phyloP scores from a whole-genome alignment of 2,113 vertebrate genomes.

The Anser cygnoides region DNA sequence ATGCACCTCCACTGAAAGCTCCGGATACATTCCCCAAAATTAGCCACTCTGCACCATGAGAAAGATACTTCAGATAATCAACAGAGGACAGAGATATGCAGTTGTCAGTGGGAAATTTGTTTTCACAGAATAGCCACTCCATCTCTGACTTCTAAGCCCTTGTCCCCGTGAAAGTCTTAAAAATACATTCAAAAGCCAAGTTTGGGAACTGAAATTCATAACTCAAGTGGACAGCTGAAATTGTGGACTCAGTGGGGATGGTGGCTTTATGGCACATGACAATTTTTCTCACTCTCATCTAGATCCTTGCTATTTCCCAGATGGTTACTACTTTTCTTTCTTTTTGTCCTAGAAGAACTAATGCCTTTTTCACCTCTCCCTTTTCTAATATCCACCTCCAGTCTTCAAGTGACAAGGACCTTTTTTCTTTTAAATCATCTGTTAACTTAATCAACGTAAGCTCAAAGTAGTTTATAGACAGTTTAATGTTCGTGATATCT shows the following conservation, averaged over 20 bases:
- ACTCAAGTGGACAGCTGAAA: neutral
- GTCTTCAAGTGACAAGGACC: neutral
- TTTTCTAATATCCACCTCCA: neutral
- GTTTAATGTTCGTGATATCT: neutral
- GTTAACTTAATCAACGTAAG: neutral
- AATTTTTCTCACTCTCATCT: neutral
- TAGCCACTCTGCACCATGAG: rapidly evolving
- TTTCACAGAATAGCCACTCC: neutral
- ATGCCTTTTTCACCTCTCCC: neutral
- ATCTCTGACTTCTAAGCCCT: neutral
- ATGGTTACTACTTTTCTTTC: neutral
- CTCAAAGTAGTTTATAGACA: neutral
- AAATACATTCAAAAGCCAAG: neutral
- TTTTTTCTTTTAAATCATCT: neutral
- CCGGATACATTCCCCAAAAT: neutral
- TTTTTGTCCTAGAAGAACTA: neutral
- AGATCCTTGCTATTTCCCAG: neutral
- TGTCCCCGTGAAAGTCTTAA: neutral
- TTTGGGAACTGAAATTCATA: neutral
- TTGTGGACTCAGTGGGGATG: neutral
- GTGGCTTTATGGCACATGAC: neutral
- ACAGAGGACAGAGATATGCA: neutral
- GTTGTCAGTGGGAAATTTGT: neutral
- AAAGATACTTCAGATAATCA: neutral
- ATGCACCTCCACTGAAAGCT: neutral